Evolutionary conservation across 2,113 vertebrate species (phyloP), one percentile per base, ranked within the genome.

Genomic region (Tragulus kanchil): DNA sequence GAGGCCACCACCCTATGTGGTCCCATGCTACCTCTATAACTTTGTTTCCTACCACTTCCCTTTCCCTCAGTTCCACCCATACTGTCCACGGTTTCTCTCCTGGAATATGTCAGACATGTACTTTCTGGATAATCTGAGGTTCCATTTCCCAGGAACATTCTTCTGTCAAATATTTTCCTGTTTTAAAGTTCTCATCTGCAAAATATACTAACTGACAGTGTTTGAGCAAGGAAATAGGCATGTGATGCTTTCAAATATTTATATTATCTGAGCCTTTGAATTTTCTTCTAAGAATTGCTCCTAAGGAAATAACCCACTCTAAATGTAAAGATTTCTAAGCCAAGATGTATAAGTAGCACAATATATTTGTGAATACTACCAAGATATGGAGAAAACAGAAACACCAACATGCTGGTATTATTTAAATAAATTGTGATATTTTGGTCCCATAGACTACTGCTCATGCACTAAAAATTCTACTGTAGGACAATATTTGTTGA

Each of bases 371-470:
- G 61, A 61, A 45, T 92, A 81, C 21, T 14, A 28, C 58, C 9
- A 92, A 82, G 31, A 82, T 45, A 89, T 6, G n/a, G 36, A 42
- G 87, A 85, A 89, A 23, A 87, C 92, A n/a, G 56, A 82, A 89
- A 73, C 79, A 6, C 6, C 56, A 90, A 45, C 26, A 62, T 36
- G 17, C 31, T 69, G 31, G 8, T 15, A 73, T 78, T 90, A 3
- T 65, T 84, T 86, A 90, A 65, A 50, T 90, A 19, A 77, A 25
- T 87, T 28, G 26, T 81, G 26, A 45, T 13, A 77, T 2, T 23
- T 65, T 73, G 48, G 48, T 64, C 16, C 13, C 23, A 25, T 8
- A 3, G 14, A 23, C 25, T 71, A 36, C 10, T 75, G 16, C 78
- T 90, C 15, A 67, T 73, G 17, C 52, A 67, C 19, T 64, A 25